Evolutionary conservation across 2,888 invertebrate genomes (phyloP), one percentile per base, ranked within the genome.

Genomic region (Fragum sueziense): DNA sequence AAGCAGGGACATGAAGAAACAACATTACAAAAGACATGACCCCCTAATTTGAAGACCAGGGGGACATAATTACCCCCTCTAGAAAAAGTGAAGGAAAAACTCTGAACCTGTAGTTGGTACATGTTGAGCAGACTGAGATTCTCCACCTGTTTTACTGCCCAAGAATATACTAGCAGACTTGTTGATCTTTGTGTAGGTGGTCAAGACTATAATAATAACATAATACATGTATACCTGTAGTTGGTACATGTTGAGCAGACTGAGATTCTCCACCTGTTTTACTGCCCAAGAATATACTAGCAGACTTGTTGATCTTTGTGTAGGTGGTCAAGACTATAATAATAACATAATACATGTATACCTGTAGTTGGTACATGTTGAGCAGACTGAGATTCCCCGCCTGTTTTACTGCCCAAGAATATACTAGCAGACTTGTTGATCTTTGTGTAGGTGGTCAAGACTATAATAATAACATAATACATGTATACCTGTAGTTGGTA

Each of bases 161-260:
- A 93, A 88, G 79, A 93, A 93, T 71, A 93, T 92, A 77, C 92
- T 91, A 41, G 93, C 93, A 25, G 93, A 93, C 71, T 92, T 92
- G 85, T 93, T 92, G 57, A 93, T 89, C 85, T 91, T 92, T 34
- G 93, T 93, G 85, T 93, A 93, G 0, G 92, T 92, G 17, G 93
- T 93, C 54, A 93, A 85, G 4, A 93, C 91, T 80, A 14, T 14
- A 47, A 14, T 22, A 52, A n/a, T 52, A 4, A 22, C 6, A 22
- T 22, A 6, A 52, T 52, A 52, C 25, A 14, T 47, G 47, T 57
- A 20, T 9, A 74, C 70, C 76, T 76, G 80, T 83, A 7, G 84
- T 76, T 20, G 72, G 75, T 52, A 80, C 80, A 74, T 86, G 85
- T 41, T 73, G 77, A 22, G 59, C 61, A n/a, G 79, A 71, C 54